A percentile compares a stretch with the other conserved stretches of the same genome.
Conservation (phyloP, 2,888 invertebrate species). For the Hecatera dysodea region DNA sequence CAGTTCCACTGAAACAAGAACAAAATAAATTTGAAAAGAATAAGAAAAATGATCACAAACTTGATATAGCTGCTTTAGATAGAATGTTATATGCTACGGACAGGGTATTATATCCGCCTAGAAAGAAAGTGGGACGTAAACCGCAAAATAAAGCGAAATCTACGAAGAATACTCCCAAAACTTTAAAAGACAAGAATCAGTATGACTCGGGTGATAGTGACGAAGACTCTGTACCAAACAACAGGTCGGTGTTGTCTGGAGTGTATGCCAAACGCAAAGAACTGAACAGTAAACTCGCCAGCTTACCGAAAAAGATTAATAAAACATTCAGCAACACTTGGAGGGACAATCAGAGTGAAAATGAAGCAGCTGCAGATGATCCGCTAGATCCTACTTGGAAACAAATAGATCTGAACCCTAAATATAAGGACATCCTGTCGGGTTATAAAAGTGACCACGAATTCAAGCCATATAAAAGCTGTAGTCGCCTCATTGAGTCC, state of each 20-base stretch:
- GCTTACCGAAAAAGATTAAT: constrained; percentile 81
- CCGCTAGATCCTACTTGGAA: constrained; percentile 92
- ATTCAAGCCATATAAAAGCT: constrained; percentile 88
- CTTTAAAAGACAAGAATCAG: constrained; percentile 86
- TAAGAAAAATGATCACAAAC: constrained; percentile 85
- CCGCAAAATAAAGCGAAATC: constrained; percentile 87
- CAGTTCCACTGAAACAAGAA: constrained; percentile 86
- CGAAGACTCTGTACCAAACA: constrained; percentile 80
- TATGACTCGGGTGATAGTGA: constrained; percentile 87
- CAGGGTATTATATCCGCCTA: constrained; percentile 94
- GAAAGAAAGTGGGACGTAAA: constrained; percentile 93
- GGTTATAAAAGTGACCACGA: constrained; percentile 92
- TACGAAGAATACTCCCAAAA: constrained; percentile 80
- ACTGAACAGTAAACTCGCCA: constrained; percentile 86
- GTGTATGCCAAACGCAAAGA: constrained; percentile 89
- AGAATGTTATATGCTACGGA: constrained; percentile 94
- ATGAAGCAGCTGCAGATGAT: constrained; percentile 90
- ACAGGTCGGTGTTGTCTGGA: constrained; percentile 86
- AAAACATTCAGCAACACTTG: constrained; percentile 85
- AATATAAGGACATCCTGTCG: constrained; percentile 91
- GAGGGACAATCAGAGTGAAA: constrained; percentile 89
- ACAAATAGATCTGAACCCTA: constrained; percentile 92
- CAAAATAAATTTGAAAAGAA: constrained; percentile 84
- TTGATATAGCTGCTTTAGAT: constrained; percentile 92
- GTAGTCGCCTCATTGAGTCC: constrained; percentile 89